Conservation (phyloP, 2,888 invertebrate species). For the Cremastinae sp. region DNA sequence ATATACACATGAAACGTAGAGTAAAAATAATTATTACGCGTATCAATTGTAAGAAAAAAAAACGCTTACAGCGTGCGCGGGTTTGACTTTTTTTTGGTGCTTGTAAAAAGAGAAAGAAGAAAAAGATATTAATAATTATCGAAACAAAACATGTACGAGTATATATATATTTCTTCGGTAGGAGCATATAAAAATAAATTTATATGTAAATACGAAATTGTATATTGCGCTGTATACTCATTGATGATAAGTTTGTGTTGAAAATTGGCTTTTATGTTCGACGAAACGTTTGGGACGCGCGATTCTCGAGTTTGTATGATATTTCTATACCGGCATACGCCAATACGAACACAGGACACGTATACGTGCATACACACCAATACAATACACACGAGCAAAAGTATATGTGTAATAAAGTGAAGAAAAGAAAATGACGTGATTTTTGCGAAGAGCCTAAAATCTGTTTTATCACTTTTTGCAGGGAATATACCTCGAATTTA, state of each 20-base stretch:
- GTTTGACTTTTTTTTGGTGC: conserved; percentile 61
- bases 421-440: conserved; percentile 58
- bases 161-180: conserved; percentile 62
- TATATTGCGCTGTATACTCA: conserved; percentile 53
- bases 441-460: too few species aligned
- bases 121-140: conserved; percentile 58
- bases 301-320: conserved; percentile 76
- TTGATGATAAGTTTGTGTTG: conserved; percentile 53
- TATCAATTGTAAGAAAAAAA: conserved; percentile 50
- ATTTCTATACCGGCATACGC: conserved; percentile 76
- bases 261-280: conserved; percentile 65
- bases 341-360: too few species aligned
- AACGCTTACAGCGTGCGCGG: conserved; percentile 49
- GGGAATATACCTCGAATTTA: too few species aligned
- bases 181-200: conserved; percentile 47
- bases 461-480: too few species aligned
- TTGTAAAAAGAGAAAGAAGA: conserved; percentile 60
- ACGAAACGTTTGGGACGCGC: conserved; percentile 62
- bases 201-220: conserved; percentile 54
- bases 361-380: too few species aligned
- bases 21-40: conserved; percentile 50
- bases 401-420: conserved; percentile 75
- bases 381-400: conserved; percentile 46
- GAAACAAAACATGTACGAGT: conserved; percentile 47
- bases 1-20: conserved; percentile 38